Percentiles rank a stretch among this genome's conserved stretches.
Conservation (phyloP, 2,888 invertebrate species). For the Cyrtodaria siliqua region DNA sequence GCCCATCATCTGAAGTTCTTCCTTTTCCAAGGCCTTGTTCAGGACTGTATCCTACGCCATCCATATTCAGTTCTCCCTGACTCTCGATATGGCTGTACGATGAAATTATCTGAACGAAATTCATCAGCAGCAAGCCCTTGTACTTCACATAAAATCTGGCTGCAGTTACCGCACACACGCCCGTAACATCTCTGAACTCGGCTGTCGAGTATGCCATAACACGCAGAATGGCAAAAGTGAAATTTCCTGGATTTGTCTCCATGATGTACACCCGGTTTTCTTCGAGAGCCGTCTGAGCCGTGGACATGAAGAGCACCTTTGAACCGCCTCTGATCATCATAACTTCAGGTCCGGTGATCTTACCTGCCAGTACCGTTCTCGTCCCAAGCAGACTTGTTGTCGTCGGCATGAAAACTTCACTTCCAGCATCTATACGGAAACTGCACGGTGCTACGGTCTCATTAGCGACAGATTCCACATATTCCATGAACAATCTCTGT, state of each 20-base stretch:
- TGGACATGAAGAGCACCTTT: constrained; percentile 70
- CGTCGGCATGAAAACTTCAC: constrained; percentile 72
- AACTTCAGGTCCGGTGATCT: constrained; percentile 71
- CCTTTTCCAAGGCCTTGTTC: constrained; percentile 71
- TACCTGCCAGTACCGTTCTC: constrained; percentile 72
- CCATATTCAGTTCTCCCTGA: constrained; percentile 72
- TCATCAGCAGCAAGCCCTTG: constrained; percentile 71
- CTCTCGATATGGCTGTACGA: constrained; percentile 74
- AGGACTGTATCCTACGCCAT: constrained; percentile 68
- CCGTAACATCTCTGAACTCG: constrained; percentile 70
- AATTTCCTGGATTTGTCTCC: constrained; percentile 75
- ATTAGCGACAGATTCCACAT: constrained; percentile 72
- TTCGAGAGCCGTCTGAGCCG: constrained; percentile 72
- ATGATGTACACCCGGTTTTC: constrained; percentile 72
- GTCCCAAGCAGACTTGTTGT: constrained; percentile 72
- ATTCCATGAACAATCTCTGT: constrained; percentile 75
- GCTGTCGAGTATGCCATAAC: constrained; percentile 70
- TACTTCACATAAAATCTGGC: constrained; percentile 74
- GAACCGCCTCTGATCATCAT: constrained; percentile 70
- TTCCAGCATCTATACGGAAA: constrained; percentile 69
- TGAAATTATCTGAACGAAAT: constrained; percentile 66
- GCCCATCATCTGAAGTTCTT: constrained; percentile 52
- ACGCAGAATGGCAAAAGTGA: constrained; percentile 67
- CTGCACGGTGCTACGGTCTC: constrained; percentile 77
- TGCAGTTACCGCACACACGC: constrained; percentile 60